Evolutionary conservation across 1,140 invertebrate genomes (phyloP), one percentile per base, ranked within the genome.

Genomic region (Ylistrum balloti): DNA sequence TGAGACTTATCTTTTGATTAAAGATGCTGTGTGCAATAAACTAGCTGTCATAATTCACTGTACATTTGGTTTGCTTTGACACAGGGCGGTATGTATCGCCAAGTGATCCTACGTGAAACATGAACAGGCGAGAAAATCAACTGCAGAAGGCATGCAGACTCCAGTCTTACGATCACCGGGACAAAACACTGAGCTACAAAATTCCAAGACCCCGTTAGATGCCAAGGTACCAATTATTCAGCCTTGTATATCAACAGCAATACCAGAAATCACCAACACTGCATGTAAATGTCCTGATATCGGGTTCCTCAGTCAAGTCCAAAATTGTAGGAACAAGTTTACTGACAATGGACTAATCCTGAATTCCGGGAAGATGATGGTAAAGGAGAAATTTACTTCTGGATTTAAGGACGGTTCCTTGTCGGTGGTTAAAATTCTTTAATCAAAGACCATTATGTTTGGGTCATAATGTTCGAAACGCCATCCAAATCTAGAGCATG

Each of bases 321-420:
- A 90, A 88, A 34, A 88, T 90, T 28, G 88, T 85, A 85, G 34
- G 85, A 34, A 90, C 48, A 87, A 90, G n/a, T 85, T 22, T 88
- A 48, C 88, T 34, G 90, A 90, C 33, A 86, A 86, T 15, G 38
- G 85, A 45, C 28, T 33, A 1, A 28, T 88, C 7, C 33, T 86
- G 15, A 88, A 88, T 45, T 28, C 48, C 20, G 88, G 74, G 48
- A 74, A 88, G 33, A n/a, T n/a, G 48, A 38, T 33, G 22, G 13
- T 32, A 88, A 34, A 28, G 33, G n/a, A 88, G 13, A 34, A 32
- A 17, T 41, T 28, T 1, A 89, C 32, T 0, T 86, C 22, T 38
- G 22, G 10, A 35, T 38, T 89, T 9, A 86, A 89, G 33, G 38
- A 35, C 7, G 13, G 33, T 20, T 45, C 56, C 32, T 20, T 86